These are phyloP conservation scores for Drosophila rellima DNA, from an alignment of 2,888 invertebrate species.

Conservation along the genomic window DNA sequence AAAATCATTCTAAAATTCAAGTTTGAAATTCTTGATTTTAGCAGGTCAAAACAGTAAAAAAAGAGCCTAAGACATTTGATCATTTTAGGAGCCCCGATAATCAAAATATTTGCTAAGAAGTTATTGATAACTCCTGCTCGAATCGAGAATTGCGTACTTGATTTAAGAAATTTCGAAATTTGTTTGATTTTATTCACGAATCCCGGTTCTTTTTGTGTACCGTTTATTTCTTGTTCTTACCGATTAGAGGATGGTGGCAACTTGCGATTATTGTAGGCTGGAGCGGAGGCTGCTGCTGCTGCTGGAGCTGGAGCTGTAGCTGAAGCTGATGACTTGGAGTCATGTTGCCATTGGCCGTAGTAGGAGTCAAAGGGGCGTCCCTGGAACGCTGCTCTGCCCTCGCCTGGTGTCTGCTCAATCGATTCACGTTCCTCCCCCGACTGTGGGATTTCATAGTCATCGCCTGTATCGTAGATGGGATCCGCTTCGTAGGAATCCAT, in stretches of 20 bases:
- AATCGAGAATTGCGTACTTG: no score
- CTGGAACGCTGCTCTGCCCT: slow-evolving; percentile 57
- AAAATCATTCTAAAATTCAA: no score
- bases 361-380: slow-evolving; percentile 53
- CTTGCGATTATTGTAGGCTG: slow-evolving; percentile 54
- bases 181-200: no score
- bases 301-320: slow-evolving; percentile 26
- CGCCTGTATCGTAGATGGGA: slow-evolving; percentile 52
- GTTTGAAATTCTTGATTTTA: no score
- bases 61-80: no score
- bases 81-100: no score
- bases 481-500: slow-evolving; percentile 56
- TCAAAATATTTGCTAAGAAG: no score
- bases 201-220: no score
- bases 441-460: slow-evolving; percentile 55
- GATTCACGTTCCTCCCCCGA: slow-evolving; percentile 21
- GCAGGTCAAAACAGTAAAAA: no score
- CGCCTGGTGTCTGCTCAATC: slow-evolving; percentile 9
- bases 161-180: no score
- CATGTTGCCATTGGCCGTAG: slow-evolving; percentile 57
- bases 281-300: slow-evolving; percentile 30
- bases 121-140: no score
- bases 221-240: slow-evolving; percentile 32
- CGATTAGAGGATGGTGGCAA: slow-evolving; percentile 52
- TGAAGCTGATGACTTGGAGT: slow-evolving; percentile 31